phyloP scores from a whole-genome alignment of 1,140 invertebrate species.

The Chlorops oryzae region DNA sequence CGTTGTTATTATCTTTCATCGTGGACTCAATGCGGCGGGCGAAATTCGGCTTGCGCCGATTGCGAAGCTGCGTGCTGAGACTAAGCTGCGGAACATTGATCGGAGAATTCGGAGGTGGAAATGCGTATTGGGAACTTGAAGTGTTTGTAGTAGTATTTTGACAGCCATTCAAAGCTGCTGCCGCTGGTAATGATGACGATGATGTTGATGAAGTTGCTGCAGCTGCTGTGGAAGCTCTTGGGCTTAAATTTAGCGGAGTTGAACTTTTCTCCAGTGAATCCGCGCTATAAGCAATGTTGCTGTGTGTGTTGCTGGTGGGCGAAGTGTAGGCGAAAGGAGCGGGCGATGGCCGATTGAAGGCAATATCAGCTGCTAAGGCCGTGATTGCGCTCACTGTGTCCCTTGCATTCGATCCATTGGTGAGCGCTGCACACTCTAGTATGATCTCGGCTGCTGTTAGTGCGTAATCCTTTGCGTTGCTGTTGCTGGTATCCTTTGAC shows the following conservation, averaged over 20 bases:
- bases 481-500: no score
- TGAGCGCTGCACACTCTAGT: constrained; percentile 32
- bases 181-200: neutral
- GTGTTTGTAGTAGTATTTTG: neutral
- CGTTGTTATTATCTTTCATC: no score
- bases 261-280: neutral
- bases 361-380: no score
- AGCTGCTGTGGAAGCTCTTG: constrained; percentile 3
- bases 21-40: constrained; percentile 23
- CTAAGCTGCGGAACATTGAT: no score
- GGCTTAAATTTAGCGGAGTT: neutral
- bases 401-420: constrained; percentile 8
- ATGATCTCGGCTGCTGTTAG: constrained; percentile 35
- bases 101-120: no score
- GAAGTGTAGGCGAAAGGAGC: neutral
- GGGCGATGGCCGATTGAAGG: no score
- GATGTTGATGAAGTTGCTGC: constrained; percentile 4
- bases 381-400: neutral
- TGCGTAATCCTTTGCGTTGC: constrained; percentile 10
- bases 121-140: neutral
- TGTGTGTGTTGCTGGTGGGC: neutral
- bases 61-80: no score
- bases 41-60: constrained; percentile 24
- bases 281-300: no score
- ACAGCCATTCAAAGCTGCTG: neutral